These are phyloP conservation scores for Coleophora deauratella DNA, from an alignment of 2,888 invertebrate species.

Conservation along the genomic window DNA sequence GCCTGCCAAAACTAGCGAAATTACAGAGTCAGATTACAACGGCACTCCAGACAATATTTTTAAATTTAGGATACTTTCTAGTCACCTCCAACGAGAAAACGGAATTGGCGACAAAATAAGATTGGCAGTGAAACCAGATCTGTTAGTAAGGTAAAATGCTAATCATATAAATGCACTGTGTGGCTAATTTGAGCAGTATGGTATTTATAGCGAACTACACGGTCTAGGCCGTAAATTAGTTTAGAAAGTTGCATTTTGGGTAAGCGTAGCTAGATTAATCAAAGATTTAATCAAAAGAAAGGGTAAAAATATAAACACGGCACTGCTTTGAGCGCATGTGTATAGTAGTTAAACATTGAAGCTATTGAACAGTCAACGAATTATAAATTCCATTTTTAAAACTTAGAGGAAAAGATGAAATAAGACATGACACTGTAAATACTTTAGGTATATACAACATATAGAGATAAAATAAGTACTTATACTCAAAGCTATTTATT, in stretches of 20 bases:
- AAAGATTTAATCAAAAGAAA: too few relatives aligned
- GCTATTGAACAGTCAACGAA: not conserved
- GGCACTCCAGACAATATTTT: slow-evolving; percentile 31
- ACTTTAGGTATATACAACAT: not conserved
- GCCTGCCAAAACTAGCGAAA: too few relatives aligned
- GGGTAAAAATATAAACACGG: too few relatives aligned
- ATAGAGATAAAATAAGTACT: too few relatives aligned
- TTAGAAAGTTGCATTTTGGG: slow-evolving; percentile 2
- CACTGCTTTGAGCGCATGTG: slow-evolving; percentile 30
- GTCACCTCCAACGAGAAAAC: slow-evolving; percentile 64
- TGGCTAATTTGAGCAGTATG: slow-evolving; percentile 44
- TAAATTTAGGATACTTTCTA: slow-evolving; percentile 64
- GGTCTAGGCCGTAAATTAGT: slow-evolving; percentile 5
- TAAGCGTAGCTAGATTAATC: too few relatives aligned
- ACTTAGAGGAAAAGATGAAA: not conserved
- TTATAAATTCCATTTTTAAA: too few relatives aligned
- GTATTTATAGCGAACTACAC: slow-evolving; percentile 14
- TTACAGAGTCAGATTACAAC: too few relatives aligned
- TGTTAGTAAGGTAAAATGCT: slow-evolving; percentile 66
- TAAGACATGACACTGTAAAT: not conserved
- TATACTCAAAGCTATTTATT: too few relatives aligned
- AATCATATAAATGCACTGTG: slow-evolving; percentile 49
- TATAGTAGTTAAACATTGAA: not conserved
- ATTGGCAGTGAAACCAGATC: slow-evolving; percentile 68
- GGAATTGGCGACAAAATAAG: slow-evolving; percentile 70